A percentile compares a stretch with the other conserved stretches of the same genome.
Evolutionary conservation across 2,113 vertebrate genomes (phyloP).

Genomic region (Colossoma macropomum): DNA sequence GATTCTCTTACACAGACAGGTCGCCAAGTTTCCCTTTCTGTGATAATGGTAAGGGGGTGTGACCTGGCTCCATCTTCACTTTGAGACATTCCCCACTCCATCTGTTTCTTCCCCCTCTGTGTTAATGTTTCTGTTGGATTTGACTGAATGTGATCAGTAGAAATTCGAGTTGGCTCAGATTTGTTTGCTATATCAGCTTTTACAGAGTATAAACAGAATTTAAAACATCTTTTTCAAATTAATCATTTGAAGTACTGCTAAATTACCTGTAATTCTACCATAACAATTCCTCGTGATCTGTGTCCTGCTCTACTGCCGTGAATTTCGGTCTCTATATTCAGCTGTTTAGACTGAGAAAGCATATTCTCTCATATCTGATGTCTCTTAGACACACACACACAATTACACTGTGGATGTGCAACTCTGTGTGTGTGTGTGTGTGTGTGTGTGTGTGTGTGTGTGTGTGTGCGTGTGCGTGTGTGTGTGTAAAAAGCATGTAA

Average conservation of each 20-base stretch:
- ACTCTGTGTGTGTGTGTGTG: constrained; percentile 1
- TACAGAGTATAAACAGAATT: background rate
- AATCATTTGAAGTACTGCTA: background rate
- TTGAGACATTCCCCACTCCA: constrained; percentile 44
- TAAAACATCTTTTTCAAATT: background rate
- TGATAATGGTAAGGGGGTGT: constrained; percentile 61
- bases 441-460: constrained; percentile 22
- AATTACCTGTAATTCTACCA: background rate
- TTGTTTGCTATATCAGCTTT: constrained; percentile 22
- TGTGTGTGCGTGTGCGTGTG: background rate
- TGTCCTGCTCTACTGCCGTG: constrained; percentile 12
- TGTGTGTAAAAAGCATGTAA: constrained; percentile 43
- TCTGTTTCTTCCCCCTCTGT: constrained; percentile 32
- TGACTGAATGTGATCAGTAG: constrained; percentile 39
- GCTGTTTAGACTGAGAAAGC: constrained; percentile 33
- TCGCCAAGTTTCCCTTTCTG: constrained; percentile 59
- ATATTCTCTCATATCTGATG: constrained; percentile 27
- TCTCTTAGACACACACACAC: constrained; percentile 28
- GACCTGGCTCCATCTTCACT: constrained; percentile 32
- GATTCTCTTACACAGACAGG: constrained; percentile 56
- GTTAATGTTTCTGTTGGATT: constrained; percentile 37
- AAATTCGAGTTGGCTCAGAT: constrained; percentile 39
- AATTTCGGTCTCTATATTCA: constrained; percentile 30
- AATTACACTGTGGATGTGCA: too few relatives aligned
- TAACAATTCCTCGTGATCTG: background rate